phyloP scores from a whole-genome alignment of 2,888 invertebrate genomes.

The Minunthozetes semirufus region DNA sequence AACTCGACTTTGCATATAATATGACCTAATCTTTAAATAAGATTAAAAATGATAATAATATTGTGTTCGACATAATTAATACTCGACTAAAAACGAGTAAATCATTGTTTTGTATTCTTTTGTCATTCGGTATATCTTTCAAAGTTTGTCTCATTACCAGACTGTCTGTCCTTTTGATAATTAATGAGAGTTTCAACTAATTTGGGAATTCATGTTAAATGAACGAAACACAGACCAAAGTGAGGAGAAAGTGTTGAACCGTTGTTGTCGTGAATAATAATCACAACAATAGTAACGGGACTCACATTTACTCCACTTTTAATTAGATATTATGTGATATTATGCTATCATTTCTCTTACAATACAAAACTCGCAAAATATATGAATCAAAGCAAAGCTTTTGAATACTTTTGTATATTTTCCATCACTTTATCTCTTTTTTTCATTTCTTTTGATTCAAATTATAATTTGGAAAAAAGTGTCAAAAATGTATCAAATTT shows the following conservation, averaged over 20 bases:
- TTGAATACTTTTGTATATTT: no score
- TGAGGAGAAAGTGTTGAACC: neutral
- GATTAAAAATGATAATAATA: no score
- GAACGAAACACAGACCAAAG: neutral
- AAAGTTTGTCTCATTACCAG: neutral
- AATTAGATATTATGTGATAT: neutral
- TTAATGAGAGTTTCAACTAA: conserved; percentile 5
- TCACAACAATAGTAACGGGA: neutral
- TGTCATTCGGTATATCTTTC: no score
- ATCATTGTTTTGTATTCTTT: no score
- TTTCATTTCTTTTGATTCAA: no score
- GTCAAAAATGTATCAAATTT: no score
- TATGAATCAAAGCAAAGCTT: neutral
- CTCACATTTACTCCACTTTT: neutral
- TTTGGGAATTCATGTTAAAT: conserved; percentile 1
- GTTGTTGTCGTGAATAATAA: neutral
- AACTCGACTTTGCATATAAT: no score
- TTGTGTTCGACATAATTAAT: no score
- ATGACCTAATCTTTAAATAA: no score
- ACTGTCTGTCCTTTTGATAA: neutral
- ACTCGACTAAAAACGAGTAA: no score
- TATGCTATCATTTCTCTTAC: neutral
- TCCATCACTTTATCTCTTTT: no score
- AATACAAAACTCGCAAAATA: neutral
- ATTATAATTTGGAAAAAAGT: no score